A percentile compares a stretch with the other conserved stretches of the same genome.
Evolutionary conservation across 1,140 invertebrate genomes (phyloP).

Genomic region (Ectropis grisescens): DNA sequence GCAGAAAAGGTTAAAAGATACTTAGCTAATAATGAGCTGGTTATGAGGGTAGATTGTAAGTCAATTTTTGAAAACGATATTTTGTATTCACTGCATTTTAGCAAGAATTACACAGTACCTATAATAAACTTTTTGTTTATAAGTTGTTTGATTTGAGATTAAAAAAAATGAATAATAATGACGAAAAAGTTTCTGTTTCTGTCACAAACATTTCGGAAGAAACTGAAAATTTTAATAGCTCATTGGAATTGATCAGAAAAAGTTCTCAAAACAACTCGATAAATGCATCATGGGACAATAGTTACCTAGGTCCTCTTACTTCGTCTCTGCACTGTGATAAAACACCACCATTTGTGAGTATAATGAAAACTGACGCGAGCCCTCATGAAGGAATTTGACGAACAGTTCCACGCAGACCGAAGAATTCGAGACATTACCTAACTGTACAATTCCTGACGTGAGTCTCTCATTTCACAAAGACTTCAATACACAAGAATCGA

Average conservation of each 20-base stretch:
- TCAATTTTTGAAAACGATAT: no score
- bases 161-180: no score
- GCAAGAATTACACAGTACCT: no score
- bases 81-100: no score
- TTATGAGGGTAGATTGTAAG: no score
- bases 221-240: conserved; percentile 25
- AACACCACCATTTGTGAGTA: conserved; percentile 38
- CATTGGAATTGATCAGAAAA: conserved; percentile 48
- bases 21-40: no score
- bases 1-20: no score
- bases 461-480: conserved; percentile 38
- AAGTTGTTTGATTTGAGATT: no score
- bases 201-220: conserved; percentile 9
- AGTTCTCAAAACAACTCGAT: conserved; percentile 21
- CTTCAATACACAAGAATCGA: conserved; percentile 26
- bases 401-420: conserved; percentile 43
- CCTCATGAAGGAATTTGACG: conserved; percentile 14
- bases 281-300: conserved; percentile 47
- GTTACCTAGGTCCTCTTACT: no score
- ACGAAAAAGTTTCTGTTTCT: conserved; percentile 28
- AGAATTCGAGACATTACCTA: conserved; percentile 20
- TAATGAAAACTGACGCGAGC: conserved; percentile 34
- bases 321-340: no score
- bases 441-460: conserved; percentile 24
- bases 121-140: no score